Evolutionary conservation across 2,113 vertebrate genomes (phyloP).

Genomic region (Scolopax mira): DNA sequence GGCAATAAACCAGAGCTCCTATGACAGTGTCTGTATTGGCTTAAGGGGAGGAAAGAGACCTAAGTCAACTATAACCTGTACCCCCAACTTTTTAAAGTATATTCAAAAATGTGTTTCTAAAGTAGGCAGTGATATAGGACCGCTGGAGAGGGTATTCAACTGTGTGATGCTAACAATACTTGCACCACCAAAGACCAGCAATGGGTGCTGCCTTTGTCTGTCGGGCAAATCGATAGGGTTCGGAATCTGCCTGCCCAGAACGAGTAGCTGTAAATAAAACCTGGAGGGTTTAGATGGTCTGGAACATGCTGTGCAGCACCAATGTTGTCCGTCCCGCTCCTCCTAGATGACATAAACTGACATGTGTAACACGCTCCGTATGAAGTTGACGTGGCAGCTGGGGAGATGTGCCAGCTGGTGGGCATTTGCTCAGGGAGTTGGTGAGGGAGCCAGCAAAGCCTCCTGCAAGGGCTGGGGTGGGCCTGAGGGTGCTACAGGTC

Average conservation of each 20-base stretch:
- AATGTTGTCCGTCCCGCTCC: neutral
- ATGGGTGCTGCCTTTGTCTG: neutral
- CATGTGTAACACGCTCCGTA: accelerated
- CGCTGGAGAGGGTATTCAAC: neutral
- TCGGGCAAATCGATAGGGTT: too few species aligned
- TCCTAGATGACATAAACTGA: accelerated
- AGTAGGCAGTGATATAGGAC: neutral
- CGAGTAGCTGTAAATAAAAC: neutral
- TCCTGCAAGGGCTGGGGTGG: neutral
- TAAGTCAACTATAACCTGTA: neutral
- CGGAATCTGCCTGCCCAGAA: neutral
- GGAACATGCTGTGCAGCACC: too few species aligned
- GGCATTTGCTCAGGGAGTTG: neutral
- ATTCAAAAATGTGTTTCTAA: neutral
- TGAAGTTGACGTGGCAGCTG: neutral
- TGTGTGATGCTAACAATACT: neutral
- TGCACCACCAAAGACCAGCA: neutral
- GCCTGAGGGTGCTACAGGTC: neutral
- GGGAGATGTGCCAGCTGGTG: neutral
- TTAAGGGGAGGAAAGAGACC: neutral
- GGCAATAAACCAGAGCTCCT: neutral
- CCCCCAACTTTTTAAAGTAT: neutral
- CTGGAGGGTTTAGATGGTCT: neutral
- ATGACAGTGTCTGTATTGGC: neutral
- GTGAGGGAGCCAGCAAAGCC: neutral